Conservation (phyloP, 2,888 invertebrate genomes). For the Crossocerus cetratus region DNA sequence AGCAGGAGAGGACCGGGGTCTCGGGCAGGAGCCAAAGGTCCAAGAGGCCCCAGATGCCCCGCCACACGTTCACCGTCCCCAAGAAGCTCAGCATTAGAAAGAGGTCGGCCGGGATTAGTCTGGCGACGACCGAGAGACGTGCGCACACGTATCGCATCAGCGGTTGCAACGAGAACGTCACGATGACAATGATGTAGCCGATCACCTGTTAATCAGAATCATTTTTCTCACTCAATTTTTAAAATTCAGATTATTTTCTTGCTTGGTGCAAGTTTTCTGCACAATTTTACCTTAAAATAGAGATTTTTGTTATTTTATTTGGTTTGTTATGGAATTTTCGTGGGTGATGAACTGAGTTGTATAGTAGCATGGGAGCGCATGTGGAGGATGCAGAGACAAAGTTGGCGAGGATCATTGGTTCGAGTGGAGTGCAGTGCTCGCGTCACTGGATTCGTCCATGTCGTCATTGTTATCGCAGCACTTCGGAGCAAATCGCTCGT, state of each 20-base stretch:
- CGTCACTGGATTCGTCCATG: too few relatives aligned
- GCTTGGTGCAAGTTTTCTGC: too few relatives aligned
- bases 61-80: slow-evolving; percentile 92
- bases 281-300: too few relatives aligned
- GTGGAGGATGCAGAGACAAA: too few relatives aligned
- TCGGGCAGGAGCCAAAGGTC: slow-evolving; percentile 87
- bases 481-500: slow-evolving; percentile 22
- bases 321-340: too few relatives aligned
- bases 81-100: slow-evolving; percentile 87
- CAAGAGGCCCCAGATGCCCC: slow-evolving; percentile 90
- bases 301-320: too few relatives aligned
- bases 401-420: too few relatives aligned
- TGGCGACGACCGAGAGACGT: slow-evolving; percentile 82
- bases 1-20: slow-evolving; percentile 85
- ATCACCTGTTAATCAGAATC: slow-evolving; percentile 79
- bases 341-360: too few relatives aligned
- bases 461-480: slow-evolving; percentile 20
- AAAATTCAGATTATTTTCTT: too few relatives aligned
- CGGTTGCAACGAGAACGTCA: slow-evolving; percentile 87
- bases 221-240: too few relatives aligned
- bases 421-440: too few relatives aligned
- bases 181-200: slow-evolving; percentile 85
- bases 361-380: too few relatives aligned
- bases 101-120: slow-evolving; percentile 86
- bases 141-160: slow-evolving; percentile 85